These are phyloP conservation scores for Setipinna tenuifilis DNA, from an alignment of 2,797 vertebrate species.

Conservation along the genomic window DNA sequence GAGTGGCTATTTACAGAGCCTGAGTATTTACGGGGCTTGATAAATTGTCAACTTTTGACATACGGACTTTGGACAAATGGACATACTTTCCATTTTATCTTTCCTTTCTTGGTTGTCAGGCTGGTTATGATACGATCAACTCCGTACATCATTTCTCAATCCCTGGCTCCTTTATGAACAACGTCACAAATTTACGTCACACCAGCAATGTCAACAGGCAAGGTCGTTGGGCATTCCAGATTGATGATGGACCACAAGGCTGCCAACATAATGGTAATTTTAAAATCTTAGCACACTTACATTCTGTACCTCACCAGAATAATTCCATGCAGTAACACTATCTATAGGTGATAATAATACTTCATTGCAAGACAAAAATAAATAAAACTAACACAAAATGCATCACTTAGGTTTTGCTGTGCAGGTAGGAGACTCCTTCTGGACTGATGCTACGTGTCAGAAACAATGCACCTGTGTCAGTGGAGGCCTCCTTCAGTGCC, in stretches of 20 bases:
- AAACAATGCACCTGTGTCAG: slow-evolving; percentile 36
- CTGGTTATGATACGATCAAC: slow-evolving; percentile 66
- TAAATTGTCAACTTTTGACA: too few relatives aligned
- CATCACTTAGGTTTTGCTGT: not conserved
- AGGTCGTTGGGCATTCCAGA: slow-evolving; percentile 67
- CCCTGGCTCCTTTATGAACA: slow-evolving; percentile 48
- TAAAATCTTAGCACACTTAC: not conserved
- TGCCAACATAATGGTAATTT: slow-evolving; percentile 61
- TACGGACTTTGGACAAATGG: not conserved
- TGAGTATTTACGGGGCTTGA: too few relatives aligned
- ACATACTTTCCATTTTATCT: not conserved
- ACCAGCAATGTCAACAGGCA: slow-evolving; percentile 63
- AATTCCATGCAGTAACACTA: not conserved
- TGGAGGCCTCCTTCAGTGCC: not conserved
- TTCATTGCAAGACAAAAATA: too few relatives aligned
- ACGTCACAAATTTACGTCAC: slow-evolving; percentile 36
- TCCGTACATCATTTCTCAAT: slow-evolving; percentile 57
- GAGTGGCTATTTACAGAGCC: too few relatives aligned
- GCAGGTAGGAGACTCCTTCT: slow-evolving; percentile 54
- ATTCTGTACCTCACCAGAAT: not conserved
- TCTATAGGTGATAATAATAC: not conserved
- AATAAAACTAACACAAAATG: slow-evolving; percentile 51
- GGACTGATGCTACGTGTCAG: slow-evolving; percentile 64
- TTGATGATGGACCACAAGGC: slow-evolving; percentile 46
- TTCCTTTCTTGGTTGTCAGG: slow-evolving; percentile 53